A percentile compares a stretch with the other conserved stretches of the same genome.
These are phyloP conservation scores for Telenomus remus DNA, from an alignment of 1,140 invertebrate genomes.

Conservation along the genomic window DNA sequence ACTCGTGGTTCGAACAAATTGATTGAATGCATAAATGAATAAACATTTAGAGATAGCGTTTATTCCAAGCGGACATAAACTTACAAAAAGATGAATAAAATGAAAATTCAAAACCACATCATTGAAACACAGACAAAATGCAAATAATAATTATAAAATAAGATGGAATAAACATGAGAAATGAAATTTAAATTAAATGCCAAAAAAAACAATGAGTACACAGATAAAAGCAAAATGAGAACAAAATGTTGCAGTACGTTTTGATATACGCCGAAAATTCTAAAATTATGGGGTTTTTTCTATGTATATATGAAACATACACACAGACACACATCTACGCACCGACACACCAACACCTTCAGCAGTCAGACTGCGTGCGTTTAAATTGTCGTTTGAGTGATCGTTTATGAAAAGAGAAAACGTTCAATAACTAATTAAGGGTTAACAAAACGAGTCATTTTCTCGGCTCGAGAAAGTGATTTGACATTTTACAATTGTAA, in stretches of 20 bases:
- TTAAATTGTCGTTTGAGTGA: constrained; percentile 59
- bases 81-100: too few species aligned
- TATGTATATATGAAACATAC: constrained; percentile 67
- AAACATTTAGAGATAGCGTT: constrained; percentile 38
- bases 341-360: constrained; percentile 38
- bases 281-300: constrained; percentile 63
- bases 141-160: constrained; percentile 17
- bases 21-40: constrained; percentile 10
- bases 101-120: too few species aligned
- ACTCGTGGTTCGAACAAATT: constrained; percentile 33
- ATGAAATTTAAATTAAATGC: constrained; percentile 8
- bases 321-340: constrained; percentile 45
- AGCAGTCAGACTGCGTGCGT: constrained; percentile 57
- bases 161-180: neutral
- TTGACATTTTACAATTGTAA: constrained; percentile 34
- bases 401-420: constrained; percentile 47
- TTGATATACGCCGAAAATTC: constrained; percentile 68
- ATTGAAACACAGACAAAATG: too few species aligned
- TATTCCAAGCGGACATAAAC: too few species aligned
- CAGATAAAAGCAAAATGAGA: constrained; percentile 26
- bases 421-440: constrained; percentile 49
- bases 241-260: constrained; percentile 47
- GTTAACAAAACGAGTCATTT: constrained; percentile 40
- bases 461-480: constrained; percentile 53
- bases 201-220: constrained; percentile 15